phyloP scores from a whole-genome alignment of 2,113 vertebrate species.

The Menidia beryllina region DNA sequence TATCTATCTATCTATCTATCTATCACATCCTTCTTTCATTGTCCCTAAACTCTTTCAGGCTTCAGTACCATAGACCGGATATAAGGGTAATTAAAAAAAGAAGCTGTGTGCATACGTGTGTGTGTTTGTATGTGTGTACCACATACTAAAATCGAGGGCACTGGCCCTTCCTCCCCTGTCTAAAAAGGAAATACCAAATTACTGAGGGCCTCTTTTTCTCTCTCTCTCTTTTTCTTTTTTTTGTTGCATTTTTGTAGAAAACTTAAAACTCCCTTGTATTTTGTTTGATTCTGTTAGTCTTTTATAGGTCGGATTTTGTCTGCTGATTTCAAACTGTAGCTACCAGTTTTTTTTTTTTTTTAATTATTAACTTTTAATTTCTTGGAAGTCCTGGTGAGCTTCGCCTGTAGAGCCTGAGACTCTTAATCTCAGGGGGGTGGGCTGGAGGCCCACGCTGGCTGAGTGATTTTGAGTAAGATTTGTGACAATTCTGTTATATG shows the following conservation, averaged over 20 bases:
- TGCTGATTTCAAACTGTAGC: too few species aligned
- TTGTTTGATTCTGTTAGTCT: too few species aligned
- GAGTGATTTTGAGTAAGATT: neutral
- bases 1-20: constrained; percentile 16
- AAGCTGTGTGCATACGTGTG: constrained; percentile 35
- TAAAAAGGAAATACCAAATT: constrained; percentile 84
- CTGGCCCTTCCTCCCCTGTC: constrained; percentile 68
- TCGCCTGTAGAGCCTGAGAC: constrained; percentile 43
- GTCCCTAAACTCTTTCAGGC: constrained; percentile 1
- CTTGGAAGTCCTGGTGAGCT: constrained; percentile 19
- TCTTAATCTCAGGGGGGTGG: constrained; percentile 13
- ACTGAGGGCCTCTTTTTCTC: constrained; percentile 61
- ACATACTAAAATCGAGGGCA: constrained; percentile 55
- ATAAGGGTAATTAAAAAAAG: constrained; percentile 68
- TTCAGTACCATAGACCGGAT: constrained; percentile 55
- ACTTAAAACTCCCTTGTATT: too few species aligned
- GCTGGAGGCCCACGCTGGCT: neutral
- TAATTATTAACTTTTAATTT: neutral
- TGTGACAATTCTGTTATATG: too few species aligned
- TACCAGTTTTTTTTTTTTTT: too few species aligned
- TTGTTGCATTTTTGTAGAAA: too few species aligned
- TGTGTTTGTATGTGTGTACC: constrained; percentile 19
- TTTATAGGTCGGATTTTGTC: too few species aligned
- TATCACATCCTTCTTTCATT: constrained; percentile 9
- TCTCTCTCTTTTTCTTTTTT: neutral